Base-by-base conservation (phyloP, 2,797 vertebrate species). In the Lacerta agilis region DNA sequence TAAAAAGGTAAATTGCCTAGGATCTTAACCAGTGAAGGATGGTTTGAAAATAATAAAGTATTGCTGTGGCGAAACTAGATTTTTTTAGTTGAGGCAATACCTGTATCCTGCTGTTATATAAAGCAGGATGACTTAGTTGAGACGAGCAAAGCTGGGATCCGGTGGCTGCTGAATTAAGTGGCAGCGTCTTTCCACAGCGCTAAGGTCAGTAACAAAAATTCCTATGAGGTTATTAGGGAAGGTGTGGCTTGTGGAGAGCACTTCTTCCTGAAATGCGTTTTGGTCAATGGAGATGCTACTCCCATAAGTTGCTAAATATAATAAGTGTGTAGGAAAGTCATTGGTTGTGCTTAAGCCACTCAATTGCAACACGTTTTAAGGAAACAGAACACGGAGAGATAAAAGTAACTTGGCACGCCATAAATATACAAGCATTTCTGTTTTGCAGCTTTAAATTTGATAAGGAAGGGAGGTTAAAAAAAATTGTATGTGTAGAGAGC, bases 201-300 rank as follows among this genome's bases (percentile, higher is more conserved):
- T 88, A 18, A 11, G 5, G 23, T 18, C 76, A 64, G 67, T 38
- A 17, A 36, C 9, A 66, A n/a, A 33, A n/a, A 38, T 80, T 73
- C 58, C 69, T 20, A 3, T n/a, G 55, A 38, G 33, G 20, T 88
- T 49, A 86, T 41, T 90, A 36, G 83, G 87, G 79, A 92, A 61
- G 69, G 13, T n/a, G 41, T 17, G 61, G 0, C 83, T 91, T 83
- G 73, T 91, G 82, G 71, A 45, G 77, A 77, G 10, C 75, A 66
- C 89, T 18, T 58, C 33, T 33, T 83, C 66, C 87, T 87, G 71
- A 58, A 71, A 89, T 27, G 17, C 43, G 25, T 55, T 20, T 36
- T 79, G 15, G 10, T 11, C n/a, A 86, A 45, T 10, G 3, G 25
- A 85, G 27, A 20, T n/a, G 25, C 23, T 25, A 33, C 49, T n/a